phyloP scores from a whole-genome alignment of 2,797 vertebrate genomes.

The Holocentrus rufus region DNA sequence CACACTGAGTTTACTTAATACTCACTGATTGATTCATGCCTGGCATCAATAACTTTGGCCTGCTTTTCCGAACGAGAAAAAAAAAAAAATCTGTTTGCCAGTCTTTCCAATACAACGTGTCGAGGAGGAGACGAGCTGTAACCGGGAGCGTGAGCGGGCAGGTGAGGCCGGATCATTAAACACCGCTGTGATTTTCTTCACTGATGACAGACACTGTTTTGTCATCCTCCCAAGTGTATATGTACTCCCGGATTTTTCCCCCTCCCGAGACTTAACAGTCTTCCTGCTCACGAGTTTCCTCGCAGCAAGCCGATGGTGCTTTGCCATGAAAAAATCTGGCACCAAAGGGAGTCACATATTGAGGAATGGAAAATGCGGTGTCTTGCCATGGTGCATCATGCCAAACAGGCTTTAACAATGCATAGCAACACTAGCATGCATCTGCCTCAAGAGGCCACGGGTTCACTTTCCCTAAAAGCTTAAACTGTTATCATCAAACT shows the following conservation, averaged over 20 bases:
- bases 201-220: slow-evolving; percentile 46
- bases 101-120: slow-evolving; percentile 45
- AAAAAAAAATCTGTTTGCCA: slow-evolving; percentile 34
- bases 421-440: slow-evolving; percentile 33
- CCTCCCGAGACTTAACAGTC: slow-evolving; percentile 35
- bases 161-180: slow-evolving; percentile 54
- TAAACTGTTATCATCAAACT: slow-evolving; percentile 6
- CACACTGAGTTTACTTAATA: slow-evolving; percentile 36
- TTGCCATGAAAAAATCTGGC: slow-evolving; percentile 52
- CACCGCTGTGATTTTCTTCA: slow-evolving; percentile 23
- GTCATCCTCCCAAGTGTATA: slow-evolving; percentile 32
- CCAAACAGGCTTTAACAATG: slow-evolving; percentile 55
- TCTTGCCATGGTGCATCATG: slow-evolving; percentile 23
- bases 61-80: slow-evolving; percentile 25
- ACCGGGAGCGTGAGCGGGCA: slow-evolving; percentile 58
- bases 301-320: slow-evolving; percentile 10
- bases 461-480: slow-evolving; percentile 8
- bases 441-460: slow-evolving; percentile 13
- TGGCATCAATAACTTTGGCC: slow-evolving; percentile 41
- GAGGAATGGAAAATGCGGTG: slow-evolving; percentile 59
- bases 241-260: slow-evolving; percentile 1
- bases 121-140: slow-evolving; percentile 34
- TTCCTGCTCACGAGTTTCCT: slow-evolving; percentile 21
- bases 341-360: slow-evolving; percentile 25
- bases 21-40: slow-evolving; percentile 53